phyloP scores from a whole-genome alignment of 2,113 vertebrate genomes.

The Pelusios castaneus region DNA sequence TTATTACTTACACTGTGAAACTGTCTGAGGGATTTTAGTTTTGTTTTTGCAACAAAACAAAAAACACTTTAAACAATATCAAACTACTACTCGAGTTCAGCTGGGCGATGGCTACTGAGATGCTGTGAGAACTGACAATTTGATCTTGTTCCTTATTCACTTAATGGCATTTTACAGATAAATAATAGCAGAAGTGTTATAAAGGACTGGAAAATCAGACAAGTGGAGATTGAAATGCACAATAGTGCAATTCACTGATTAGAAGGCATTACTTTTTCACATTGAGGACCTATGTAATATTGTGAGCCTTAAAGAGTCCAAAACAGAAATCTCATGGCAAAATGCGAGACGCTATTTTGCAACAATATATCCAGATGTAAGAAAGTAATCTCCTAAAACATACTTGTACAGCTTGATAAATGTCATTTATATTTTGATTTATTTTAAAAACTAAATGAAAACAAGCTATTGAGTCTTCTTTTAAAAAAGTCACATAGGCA shows the following conservation, averaged over 20 bases:
- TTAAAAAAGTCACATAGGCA: background rate
- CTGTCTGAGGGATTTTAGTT: background rate
- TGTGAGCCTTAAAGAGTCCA: slow-evolving; percentile 7
- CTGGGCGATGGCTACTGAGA: background rate
- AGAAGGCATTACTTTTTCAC: slow-evolving; percentile 16
- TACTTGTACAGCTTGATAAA: background rate
- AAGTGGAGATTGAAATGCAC: background rate
- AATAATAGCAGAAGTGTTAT: background rate
- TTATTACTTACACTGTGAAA: background rate
- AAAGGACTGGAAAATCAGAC: background rate
- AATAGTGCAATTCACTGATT: slow-evolving; percentile 27
- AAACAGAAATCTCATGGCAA: slow-evolving; percentile 32
- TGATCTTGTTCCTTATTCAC: background rate
- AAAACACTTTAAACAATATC: background rate
- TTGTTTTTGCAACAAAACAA: background rate
- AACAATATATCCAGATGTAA: slow-evolving; percentile 21
- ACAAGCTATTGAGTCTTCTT: background rate
- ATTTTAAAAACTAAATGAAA: background rate
- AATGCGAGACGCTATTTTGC: slow-evolving; percentile 34
- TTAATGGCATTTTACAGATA: background rate
- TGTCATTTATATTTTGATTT: background rate
- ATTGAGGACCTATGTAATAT: background rate
- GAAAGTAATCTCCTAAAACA: background rate
- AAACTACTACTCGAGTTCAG: background rate
- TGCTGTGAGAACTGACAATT: background rate